Conservation (phyloP, 2,888 invertebrate genomes). For the Pandemis heparana region DNA sequence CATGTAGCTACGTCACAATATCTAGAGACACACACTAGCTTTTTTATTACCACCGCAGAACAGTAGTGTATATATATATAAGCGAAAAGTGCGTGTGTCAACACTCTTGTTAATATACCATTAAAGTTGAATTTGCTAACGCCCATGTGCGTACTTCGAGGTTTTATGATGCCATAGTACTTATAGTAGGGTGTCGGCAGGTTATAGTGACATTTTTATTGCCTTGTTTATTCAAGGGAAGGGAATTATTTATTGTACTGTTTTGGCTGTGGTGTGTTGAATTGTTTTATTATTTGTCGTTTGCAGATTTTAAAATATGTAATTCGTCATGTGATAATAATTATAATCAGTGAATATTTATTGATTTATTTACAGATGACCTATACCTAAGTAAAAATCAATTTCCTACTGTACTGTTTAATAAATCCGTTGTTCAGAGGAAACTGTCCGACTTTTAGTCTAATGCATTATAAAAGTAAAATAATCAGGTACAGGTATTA, state of each 20-base stretch:
- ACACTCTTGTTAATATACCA: not conserved
- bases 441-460: too few relatives aligned
- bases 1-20: constrained; percentile 1
- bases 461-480: too few relatives aligned
- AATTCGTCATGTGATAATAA: too few relatives aligned
- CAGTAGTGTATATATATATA: constrained; percentile 6
- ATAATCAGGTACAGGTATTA: too few relatives aligned
- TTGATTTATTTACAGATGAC: too few relatives aligned
- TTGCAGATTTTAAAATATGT: constrained; percentile 20
- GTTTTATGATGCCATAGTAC: constrained; percentile 3
- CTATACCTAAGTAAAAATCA: too few relatives aligned
- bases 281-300: constrained; percentile 21
- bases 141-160: too few relatives aligned
- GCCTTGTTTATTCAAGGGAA: constrained; percentile 34
- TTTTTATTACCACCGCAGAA: not conserved
- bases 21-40: not conserved
- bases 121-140: constrained; percentile 25
- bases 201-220: constrained; percentile 40
- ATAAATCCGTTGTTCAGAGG: too few relatives aligned
- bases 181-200: constrained; percentile 24
- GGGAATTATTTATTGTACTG: constrained; percentile 34
- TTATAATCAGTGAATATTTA: too few relatives aligned
- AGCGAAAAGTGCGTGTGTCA: not conserved
- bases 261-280: constrained; percentile 32
- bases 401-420: too few relatives aligned